A percentile compares a stretch with the other conserved stretches of the same genome.
These are phyloP conservation scores for Acromyrmex echinatior DNA, from an alignment of 1,140 invertebrate genomes.

Conservation along the genomic window DNA sequence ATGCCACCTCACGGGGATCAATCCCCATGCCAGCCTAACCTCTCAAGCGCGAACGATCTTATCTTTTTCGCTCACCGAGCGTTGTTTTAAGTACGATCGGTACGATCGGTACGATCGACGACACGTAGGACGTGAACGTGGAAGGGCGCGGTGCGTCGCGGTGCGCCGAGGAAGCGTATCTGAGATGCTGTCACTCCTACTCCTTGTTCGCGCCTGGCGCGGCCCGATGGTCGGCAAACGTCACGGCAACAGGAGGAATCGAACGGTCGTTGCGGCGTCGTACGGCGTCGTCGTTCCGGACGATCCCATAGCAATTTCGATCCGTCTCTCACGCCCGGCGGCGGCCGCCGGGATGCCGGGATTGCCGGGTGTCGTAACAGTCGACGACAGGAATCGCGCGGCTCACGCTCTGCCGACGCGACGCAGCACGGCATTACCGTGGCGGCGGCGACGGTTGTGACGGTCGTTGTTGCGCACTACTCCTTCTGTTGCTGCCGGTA, in stretches of 20 bases:
- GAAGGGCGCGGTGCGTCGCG: conserved; percentile 40
- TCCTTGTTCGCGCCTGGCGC: conserved; percentile 28
- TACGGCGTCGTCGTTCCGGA: conserved; percentile 60
- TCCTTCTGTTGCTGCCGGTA: not conserved
- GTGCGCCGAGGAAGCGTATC: conserved; percentile 31
- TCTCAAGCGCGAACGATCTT: conserved; percentile 28
- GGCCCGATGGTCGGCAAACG: conserved; percentile 62
- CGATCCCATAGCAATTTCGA: conserved; percentile 74
- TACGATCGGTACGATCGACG: not conserved
- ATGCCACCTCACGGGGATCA: conserved; percentile 70
- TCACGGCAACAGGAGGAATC: conserved; percentile 49
- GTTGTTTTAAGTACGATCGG: not conserved
- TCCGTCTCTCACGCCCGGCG: conserved; percentile 58
- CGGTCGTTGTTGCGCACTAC: not conserved
- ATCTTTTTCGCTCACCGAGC: not conserved
- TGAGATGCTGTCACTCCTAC: conserved; percentile 9
- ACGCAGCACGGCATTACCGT: conserved; percentile 69
- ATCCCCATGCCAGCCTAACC: conserved; percentile 74
- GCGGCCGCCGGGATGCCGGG: conserved; percentile 56
- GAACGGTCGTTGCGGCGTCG: conserved; percentile 52
- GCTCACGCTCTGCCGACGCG: conserved; percentile 67
- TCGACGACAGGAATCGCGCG: conserved; percentile 66
- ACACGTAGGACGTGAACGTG: not conserved
- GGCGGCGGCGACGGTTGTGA: conserved; percentile 33
- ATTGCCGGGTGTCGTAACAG: conserved; percentile 22